Percentiles rank a stretch among this genome's conserved stretches.
Evolutionary conservation across 2,113 vertebrate species (phyloP).

Genomic region (Nothocercus nigrocapillus): DNA sequence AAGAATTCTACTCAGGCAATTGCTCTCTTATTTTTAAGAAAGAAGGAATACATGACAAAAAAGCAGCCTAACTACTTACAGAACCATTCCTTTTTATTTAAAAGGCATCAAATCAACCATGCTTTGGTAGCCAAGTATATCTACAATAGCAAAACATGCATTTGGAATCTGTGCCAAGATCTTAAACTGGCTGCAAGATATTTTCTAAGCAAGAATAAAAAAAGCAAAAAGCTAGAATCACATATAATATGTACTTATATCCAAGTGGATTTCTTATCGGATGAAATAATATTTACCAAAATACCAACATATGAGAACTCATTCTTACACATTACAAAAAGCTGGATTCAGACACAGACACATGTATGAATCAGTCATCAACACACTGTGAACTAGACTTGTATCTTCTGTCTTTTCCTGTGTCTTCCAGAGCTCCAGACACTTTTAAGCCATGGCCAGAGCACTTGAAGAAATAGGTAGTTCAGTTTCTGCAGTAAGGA

Average conservation of each 20-base stretch:
- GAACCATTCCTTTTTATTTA: neutral
- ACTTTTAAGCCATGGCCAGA: neutral
- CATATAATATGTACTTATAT: neutral
- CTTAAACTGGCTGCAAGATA: neutral
- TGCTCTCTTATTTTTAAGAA: neutral
- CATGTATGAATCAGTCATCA: neutral
- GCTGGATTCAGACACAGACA: too few species aligned
- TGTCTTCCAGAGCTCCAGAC: too few species aligned
- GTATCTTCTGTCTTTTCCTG: neutral
- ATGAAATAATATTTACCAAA: neutral
- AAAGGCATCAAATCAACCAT: neutral
- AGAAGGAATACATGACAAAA: neutral
- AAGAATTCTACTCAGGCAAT: neutral
- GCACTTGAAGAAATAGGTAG: neutral
- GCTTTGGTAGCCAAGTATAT: neutral
- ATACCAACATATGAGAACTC: neutral
- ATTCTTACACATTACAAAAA: too few species aligned
- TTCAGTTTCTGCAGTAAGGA: neutral
- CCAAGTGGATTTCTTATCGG: neutral
- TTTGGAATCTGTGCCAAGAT: too few species aligned
- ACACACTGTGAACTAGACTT: neutral
- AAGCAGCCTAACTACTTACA: neutral
- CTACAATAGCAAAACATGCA: too few species aligned
- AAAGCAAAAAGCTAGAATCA: neutral
- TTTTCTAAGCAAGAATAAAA: neutral